Evolutionary conservation across 2,888 invertebrate genomes (phyloP), one percentile per base, ranked within the genome.

Genomic region (Catocala sponsa): DNA sequence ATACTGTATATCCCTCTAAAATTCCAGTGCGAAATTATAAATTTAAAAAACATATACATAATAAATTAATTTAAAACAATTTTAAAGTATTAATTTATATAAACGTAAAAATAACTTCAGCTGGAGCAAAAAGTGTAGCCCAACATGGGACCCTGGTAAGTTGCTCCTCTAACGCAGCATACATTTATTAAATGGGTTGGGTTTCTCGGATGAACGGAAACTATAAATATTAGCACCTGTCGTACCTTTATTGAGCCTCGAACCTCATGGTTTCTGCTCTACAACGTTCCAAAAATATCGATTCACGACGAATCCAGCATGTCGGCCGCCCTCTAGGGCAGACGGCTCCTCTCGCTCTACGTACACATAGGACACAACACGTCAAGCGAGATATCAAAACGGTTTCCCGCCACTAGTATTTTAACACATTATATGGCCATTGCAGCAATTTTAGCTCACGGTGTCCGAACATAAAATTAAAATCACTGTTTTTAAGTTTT

Each of bases 321-420:
- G 93, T 92, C 93, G 92, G 91, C 90, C 91, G 91, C 91, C 92
- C 92, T 91, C 89, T 89, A 88, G 91, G 91, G 91, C 92, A 91
- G 91, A 91, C 92, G 86, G 92, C 87, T 90, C 87, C 89, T 90
- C 92, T 88, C 91, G 84, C 89, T 92, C 91, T 92, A 91, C 82
- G 87, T 89, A 92, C 92, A 94, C 93, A 93, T 92, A 94, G 88
- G 86, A 92, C 92, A 92, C 92, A 89, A 91, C 94, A 94, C 92
- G 94, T 92, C 94, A 93, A 89, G 89, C 89, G 89, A 91, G 92
- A 91, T 92, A 92, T 92, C 90, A 91, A 89, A 93, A 92, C 91
- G 88, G 91, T 94, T 94, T 94, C 94, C 94, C 94, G 94, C 94
- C 94, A 94, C 94, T 92, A 90, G 86, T 91, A 89, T 89, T 91